These are phyloP conservation scores for Diprion similis DNA, from an alignment of 1,140 invertebrate genomes.

Conservation along the genomic window DNA sequence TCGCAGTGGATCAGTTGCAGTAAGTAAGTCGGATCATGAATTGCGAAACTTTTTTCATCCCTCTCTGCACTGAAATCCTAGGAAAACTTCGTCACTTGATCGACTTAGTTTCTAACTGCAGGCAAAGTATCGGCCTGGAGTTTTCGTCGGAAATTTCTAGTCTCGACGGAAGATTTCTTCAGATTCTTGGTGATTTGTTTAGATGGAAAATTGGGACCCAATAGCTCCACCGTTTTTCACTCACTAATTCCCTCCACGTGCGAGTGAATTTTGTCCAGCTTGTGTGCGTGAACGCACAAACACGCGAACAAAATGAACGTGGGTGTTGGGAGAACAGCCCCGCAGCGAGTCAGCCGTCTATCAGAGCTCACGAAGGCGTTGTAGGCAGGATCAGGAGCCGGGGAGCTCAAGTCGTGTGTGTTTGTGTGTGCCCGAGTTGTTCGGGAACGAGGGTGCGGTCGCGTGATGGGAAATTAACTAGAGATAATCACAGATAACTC, in stretches of 20 bases:
- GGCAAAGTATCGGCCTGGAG: background rate
- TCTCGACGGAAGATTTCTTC: background rate
- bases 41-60: background rate
- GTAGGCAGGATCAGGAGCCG: background rate
- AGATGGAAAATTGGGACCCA: background rate
- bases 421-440: background rate
- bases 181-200: background rate
- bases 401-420: background rate
- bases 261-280: background rate
- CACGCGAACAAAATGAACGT: background rate
- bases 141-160: background rate
- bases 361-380: conserved; percentile 4
- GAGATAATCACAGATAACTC: conserved; percentile 15
- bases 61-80: background rate
- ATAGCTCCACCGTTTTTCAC: background rate
- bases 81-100: background rate
- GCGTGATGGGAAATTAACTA: conserved; percentile 18
- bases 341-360: background rate
- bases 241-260: background rate
- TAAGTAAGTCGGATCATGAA: no score
- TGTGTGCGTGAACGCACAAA: background rate
- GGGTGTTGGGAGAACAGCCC: background rate
- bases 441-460: conserved; percentile 1
- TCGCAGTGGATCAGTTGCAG: no score
- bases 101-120: background rate